A percentile compares a stretch with the other conserved stretches of the same genome.
These are phyloP conservation scores for Allygus modestus DNA, from an alignment of 2,888 invertebrate genomes.

Conservation along the genomic window DNA sequence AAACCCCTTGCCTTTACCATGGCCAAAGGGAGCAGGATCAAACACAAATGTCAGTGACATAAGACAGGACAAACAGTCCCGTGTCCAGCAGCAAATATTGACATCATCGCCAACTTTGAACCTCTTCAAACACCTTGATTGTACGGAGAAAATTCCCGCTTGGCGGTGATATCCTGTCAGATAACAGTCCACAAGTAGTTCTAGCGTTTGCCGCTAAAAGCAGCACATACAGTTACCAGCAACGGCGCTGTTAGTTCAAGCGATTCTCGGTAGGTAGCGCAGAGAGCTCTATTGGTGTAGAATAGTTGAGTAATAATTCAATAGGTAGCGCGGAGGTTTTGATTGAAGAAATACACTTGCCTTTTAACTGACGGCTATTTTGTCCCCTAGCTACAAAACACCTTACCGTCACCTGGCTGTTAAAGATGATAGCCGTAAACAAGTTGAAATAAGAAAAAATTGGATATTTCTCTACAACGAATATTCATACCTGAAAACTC, in stretches of 20 bases:
- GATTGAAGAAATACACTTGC: no score
- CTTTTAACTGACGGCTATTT: no score
- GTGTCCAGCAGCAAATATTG: conserved; percentile 15
- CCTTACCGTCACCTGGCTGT: no score
- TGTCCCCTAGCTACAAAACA: no score
- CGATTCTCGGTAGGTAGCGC: neutral
- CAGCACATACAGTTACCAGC: neutral
- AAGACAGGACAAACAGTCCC: no score
- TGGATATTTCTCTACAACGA: no score
- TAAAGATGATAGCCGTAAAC: no score
- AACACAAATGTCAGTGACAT: no score
- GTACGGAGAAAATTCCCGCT: neutral
- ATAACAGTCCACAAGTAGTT: neutral
- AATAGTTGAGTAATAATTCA: neutral
- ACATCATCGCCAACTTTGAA: conserved; percentile 13
- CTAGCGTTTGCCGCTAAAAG: neutral
- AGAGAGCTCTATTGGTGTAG: neutral
- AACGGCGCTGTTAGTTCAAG: neutral
- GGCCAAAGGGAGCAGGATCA: no score
- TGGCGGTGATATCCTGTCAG: neutral
- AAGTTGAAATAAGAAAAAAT: no score
- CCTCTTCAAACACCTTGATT: conserved; percentile 22
- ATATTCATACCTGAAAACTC: no score
- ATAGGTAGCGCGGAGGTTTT: neutral
- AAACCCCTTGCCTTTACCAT: no score